Conservation (phyloP, 2,888 invertebrate genomes). For the Acrobasis consociella region DNA sequence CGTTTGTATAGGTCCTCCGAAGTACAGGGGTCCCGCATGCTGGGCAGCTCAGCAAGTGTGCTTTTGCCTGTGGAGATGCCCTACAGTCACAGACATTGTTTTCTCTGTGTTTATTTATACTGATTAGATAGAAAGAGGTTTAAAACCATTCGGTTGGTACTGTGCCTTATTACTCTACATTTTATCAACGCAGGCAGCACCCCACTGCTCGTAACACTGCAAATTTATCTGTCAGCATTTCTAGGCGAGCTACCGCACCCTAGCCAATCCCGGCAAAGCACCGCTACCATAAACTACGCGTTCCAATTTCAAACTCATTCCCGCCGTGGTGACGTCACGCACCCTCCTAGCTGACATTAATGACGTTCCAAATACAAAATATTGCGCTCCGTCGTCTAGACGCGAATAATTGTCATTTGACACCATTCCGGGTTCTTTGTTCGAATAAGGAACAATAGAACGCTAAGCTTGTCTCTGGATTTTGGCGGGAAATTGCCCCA, state of each 20-base stretch:
- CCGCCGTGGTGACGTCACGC: slow-evolving; percentile 37
- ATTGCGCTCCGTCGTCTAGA: slow-evolving; percentile 31
- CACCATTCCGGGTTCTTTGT: slow-evolving; percentile 26
- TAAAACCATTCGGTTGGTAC: too few species aligned
- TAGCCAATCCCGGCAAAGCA: slow-evolving; percentile 31
- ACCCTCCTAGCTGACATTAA: slow-evolving; percentile 28
- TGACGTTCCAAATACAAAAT: slow-evolving; percentile 31
- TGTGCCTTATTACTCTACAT: neutral
- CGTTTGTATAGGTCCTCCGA: too few species aligned
- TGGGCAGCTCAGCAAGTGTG: too few species aligned
- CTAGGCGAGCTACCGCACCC: slow-evolving; percentile 16
- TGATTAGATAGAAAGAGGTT: too few species aligned
- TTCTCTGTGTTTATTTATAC: too few species aligned
- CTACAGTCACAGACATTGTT: too few species aligned
- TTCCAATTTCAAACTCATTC: slow-evolving; percentile 36
- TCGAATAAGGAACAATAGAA: slow-evolving; percentile 15
- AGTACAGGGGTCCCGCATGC: too few species aligned
- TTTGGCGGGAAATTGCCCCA: slow-evolving; percentile 22
- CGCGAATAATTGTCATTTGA: slow-evolving; percentile 34
- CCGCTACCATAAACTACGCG: slow-evolving; percentile 32
- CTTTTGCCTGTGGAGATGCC: too few species aligned
- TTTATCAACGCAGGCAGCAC: neutral
- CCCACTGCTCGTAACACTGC: neutral
- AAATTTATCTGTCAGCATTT: slow-evolving; percentile 1
- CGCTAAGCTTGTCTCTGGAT: neutral